Evolutionary conservation across 2,113 vertebrate genomes (phyloP).

Genomic region (Electrona antarctica): DNA sequence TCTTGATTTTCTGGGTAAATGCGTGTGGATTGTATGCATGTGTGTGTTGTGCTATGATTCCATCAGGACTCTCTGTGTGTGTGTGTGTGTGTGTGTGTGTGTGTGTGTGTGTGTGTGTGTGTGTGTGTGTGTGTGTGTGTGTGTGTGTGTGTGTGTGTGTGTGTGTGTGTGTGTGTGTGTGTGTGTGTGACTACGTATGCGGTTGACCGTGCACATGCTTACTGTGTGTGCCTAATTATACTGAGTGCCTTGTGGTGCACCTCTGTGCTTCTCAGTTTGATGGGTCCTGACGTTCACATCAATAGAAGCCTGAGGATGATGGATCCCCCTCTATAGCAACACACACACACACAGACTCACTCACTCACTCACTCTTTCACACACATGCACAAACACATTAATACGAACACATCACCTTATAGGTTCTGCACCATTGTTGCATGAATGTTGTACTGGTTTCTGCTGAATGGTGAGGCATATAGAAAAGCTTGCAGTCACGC

Average conservation of each 20-base stretch:
- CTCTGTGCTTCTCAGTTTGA: slow-evolving; percentile 64
- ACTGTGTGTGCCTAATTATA: slow-evolving; percentile 71
- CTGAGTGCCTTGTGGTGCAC: slow-evolving; percentile 73
- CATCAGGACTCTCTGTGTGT: too few species aligned
- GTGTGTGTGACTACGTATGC: not conserved
- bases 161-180: not conserved
- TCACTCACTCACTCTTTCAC: not conserved
- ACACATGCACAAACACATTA: slow-evolving; percentile 1
- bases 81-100: not conserved
- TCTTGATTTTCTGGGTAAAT: too few species aligned
- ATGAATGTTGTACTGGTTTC: slow-evolving; percentile 13
- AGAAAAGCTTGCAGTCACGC: not conserved
- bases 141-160: not conserved
- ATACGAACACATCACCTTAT: slow-evolving; percentile 43
- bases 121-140: slow-evolving; percentile 10
- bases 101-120: not conserved
- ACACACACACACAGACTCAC: not conserved
- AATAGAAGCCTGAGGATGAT: slow-evolving; percentile 80
- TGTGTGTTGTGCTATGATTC: too few species aligned
- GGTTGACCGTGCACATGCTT: not conserved
- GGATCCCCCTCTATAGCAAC: slow-evolving; percentile 62
- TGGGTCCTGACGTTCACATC: slow-evolving; percentile 76
- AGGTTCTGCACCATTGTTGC: slow-evolving; percentile 52
- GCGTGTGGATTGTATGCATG: too few species aligned
- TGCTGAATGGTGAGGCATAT: slow-evolving; percentile 32